Evolutionary conservation across 2,113 vertebrate genomes (phyloP).

Genomic region (Oryzias celebensis): DNA sequence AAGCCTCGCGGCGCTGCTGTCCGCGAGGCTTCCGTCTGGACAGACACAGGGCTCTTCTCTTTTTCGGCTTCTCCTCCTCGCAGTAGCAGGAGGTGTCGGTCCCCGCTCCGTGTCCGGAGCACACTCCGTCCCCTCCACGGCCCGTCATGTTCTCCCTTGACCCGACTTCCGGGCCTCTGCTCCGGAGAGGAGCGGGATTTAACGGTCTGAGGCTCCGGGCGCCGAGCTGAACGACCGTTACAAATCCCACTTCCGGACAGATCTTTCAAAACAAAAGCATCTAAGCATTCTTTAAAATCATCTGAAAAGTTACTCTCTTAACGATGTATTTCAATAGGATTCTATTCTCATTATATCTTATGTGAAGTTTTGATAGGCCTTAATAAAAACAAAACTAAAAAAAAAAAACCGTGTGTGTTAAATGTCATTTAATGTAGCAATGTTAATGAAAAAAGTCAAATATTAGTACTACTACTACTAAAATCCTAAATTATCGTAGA

Average conservation of each 20-base stretch:
- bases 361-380: too few relatives aligned
- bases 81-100: conserved; percentile 54
- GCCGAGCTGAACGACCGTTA: not conserved
- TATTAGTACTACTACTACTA: too few relatives aligned
- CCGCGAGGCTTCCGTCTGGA: conserved; percentile 81
- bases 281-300: too few relatives aligned
- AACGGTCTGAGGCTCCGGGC: conserved; percentile 24
- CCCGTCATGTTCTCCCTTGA: conserved; percentile 79
- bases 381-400: too few relatives aligned
- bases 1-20: conserved; percentile 28
- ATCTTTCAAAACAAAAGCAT: conserved; percentile 42
- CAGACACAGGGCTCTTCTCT: conserved; percentile 81
- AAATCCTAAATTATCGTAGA: too few relatives aligned
- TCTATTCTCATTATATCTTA: too few relatives aligned
- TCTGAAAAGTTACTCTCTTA: too few relatives aligned
- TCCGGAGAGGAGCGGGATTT: conserved; percentile 21
- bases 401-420: too few relatives aligned
- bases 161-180: conserved; percentile 22
- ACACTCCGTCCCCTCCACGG: conserved; percentile 58
- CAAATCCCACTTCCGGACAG: not conserved
- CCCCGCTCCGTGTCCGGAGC: conserved; percentile 60
- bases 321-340: too few relatives aligned
- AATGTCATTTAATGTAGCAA: too few relatives aligned
- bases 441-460: too few relatives aligned
- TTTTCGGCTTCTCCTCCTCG: conserved; percentile 74